Conservation (phyloP, 1,140 invertebrate species). For the Ceratoteleas bidentatus region DNA sequence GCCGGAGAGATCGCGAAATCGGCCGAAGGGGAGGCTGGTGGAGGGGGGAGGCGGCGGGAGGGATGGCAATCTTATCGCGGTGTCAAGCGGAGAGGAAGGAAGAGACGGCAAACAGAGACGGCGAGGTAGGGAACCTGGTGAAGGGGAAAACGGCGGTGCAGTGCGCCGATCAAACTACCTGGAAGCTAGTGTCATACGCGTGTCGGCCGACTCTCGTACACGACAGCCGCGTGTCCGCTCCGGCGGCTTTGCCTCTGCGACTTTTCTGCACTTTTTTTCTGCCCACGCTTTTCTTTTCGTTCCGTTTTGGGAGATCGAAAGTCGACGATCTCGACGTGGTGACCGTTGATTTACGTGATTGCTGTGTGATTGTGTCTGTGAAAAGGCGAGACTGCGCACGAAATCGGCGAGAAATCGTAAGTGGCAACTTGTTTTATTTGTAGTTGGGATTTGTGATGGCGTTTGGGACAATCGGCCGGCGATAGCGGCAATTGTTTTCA, state of each 20-base stretch:
- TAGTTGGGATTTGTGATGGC: neutral
- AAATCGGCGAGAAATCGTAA: constrained; percentile 25
- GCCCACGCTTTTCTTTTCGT: neutral
- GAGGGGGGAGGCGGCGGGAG: neutral
- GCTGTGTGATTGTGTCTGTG: constrained; percentile 40
- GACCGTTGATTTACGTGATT: constrained; percentile 18
- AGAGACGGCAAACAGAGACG: constrained; percentile 18
- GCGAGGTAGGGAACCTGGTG: constrained; percentile 69
- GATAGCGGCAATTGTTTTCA: constrained; percentile 17
- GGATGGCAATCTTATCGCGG: constrained; percentile 56
- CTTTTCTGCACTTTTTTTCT: neutral
- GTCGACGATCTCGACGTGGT: constrained; percentile 2
- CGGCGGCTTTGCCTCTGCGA: neutral
- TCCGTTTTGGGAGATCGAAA: neutral
- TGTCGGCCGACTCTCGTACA: constrained; percentile 70
- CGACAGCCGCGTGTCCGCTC: constrained; percentile 37
- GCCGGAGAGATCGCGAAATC: constrained; percentile 26
- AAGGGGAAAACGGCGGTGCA: constrained; percentile 70
- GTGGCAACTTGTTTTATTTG: constrained; percentile 18
- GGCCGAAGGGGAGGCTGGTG: constrained; percentile 8
- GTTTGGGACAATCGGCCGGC: neutral
- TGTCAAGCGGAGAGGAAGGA: constrained; percentile 40
- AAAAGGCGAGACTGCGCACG: constrained; percentile 1
- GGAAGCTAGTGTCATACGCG: constrained; percentile 76
- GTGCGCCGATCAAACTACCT: constrained; percentile 69